Conservation (phyloP, 2,888 invertebrate genomes). For the Himalopsyche japonica region DNA sequence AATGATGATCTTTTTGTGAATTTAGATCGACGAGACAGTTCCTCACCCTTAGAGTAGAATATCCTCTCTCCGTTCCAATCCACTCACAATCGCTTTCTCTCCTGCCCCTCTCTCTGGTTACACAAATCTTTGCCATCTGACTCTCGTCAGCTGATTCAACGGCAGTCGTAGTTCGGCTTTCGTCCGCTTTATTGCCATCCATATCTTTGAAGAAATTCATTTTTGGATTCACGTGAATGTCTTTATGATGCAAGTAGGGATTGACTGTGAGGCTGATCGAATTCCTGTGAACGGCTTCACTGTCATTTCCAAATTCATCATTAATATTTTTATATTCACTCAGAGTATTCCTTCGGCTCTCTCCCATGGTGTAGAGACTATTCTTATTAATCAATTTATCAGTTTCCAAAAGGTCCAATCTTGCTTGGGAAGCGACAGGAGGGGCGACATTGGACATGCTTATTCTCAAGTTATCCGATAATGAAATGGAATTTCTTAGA, state of each 20-base stretch:
- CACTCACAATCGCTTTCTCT: neutral
- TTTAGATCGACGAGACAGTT: constrained; percentile 43
- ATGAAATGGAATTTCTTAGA: constrained; percentile 46
- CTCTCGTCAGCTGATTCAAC: neutral
- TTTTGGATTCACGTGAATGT: constrained; percentile 60
- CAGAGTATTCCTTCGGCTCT: constrained; percentile 50
- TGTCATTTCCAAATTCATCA: constrained; percentile 25
- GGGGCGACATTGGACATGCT: constrained; percentile 28
- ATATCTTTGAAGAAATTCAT: constrained; percentile 48
- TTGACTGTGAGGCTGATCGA: constrained; percentile 38
- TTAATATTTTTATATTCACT: constrained; percentile 36
- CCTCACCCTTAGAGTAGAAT: constrained; percentile 48
- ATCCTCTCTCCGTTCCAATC: constrained; percentile 43
- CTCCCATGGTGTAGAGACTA: constrained; percentile 45
- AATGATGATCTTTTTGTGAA: constrained; percentile 45
- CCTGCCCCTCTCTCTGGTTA: neutral
- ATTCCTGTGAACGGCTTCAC: constrained; percentile 30
- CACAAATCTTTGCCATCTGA: neutral
- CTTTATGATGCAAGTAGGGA: constrained; percentile 48
- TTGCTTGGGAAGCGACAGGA: neutral
- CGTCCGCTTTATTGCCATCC: constrained; percentile 4
- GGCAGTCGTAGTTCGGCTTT: neutral
- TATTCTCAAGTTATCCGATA: constrained; percentile 36
- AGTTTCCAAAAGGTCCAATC: constrained; percentile 21
- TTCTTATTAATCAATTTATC: constrained; percentile 38